Evolutionary conservation across 2,797 vertebrate species (phyloP), one percentile per base, ranked within the genome.

Genomic region (Benthosema pterotum): DNA sequence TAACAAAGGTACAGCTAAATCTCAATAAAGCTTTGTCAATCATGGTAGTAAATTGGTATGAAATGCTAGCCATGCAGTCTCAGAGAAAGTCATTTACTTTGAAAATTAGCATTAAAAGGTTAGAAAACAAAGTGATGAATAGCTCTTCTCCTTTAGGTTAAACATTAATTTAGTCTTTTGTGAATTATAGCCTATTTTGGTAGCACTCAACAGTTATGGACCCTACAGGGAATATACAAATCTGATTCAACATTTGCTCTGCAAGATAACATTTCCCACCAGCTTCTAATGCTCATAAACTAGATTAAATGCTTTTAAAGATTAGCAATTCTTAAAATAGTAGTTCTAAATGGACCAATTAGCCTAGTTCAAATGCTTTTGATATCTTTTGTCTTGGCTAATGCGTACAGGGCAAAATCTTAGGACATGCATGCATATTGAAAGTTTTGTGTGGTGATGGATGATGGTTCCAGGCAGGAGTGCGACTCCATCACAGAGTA

Each of bases 401-500:
- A 25, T 25, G 14, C 11, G 2, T n/a, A 3, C 5, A 45, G 43
- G 11, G 14, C 14, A n/a, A 14, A 3, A 45, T 12, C 14, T 46
- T 46, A 46, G 12, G 45, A 25, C 5, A 25, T 25, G 12, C 45
- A 46, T 13, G 45, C 45, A 15, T 6, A 46, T 46, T 46, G 45
- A 46, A 54, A 46, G 42, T 56, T 47, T 48, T 62, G 62, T 65
- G 54, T 18, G 28, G 57, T 71, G 61, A 57, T 49, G 51, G 65
- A 32, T 45, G 15, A 53, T 45, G 16, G 47, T 54, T 70, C 3
- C 43, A 48, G 57, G 22, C 56, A 45, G 42, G 60, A 49, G 58
- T 61, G 64, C 18, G 53, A 67, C 63, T 64, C 70, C 68, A 70
- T 65, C 48, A 60, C 62, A 69, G 69, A 83, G 32, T 38, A 38